phyloP scores from a whole-genome alignment of 2,113 vertebrate species.

The Psammodynastes pulverulentus region DNA sequence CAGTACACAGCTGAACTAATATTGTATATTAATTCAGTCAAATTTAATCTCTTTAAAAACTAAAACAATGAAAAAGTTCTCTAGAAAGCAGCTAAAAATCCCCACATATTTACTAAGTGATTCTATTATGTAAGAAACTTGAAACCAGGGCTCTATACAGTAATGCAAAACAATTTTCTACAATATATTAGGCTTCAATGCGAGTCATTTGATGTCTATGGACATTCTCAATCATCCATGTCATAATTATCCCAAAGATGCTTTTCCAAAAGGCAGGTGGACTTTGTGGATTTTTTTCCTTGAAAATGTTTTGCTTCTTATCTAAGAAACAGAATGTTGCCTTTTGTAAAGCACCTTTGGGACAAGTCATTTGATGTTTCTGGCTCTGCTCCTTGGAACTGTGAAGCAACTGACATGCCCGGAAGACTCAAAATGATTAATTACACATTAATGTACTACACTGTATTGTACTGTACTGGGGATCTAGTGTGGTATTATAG shows the following conservation, averaged over 20 bases:
- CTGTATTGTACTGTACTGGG: neutral
- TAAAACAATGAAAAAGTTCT: neutral
- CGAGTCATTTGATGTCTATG: neutral
- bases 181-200: neutral
- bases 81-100: neutral
- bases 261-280: neutral
- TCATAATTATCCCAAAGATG: neutral
- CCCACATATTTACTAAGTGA: neutral
- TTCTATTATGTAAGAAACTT: neutral
- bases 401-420: neutral
- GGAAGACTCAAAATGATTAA: neutral
- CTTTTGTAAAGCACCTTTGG: neutral
- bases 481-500: neutral
- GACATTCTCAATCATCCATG: neutral
- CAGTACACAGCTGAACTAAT: neutral
- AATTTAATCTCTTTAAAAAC: neutral
- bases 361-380: neutral
- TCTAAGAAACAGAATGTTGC: neutral
- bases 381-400: neutral
- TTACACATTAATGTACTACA: neutral
- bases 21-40: neutral
- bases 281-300: neutral
- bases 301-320: neutral
- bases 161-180: neutral
- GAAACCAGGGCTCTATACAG: neutral